A percentile compares a stretch with the other conserved stretches of the same genome.
Conservation (phyloP, 1,140 invertebrate species). For the Laupala kohalensis region DNA sequence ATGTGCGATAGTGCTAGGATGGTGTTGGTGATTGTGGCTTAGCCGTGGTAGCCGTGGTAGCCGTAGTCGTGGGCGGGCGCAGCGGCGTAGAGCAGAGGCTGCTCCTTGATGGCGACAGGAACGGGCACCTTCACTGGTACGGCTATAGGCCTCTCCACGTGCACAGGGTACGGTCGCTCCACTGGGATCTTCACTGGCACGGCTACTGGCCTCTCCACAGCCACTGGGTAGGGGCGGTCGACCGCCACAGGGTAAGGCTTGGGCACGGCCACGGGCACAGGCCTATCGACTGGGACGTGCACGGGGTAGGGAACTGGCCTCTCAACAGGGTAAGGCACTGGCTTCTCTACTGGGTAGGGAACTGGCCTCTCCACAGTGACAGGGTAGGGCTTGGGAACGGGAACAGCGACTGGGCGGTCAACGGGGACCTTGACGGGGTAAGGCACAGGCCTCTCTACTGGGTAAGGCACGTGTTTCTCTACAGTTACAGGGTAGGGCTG, state of each 20-base stretch:
- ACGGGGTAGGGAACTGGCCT: conserved; percentile 3
- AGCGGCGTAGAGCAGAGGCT: neutral
- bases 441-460: conserved; percentile 16
- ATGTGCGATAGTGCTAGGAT: neutral
- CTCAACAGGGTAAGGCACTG: conserved; percentile 9
- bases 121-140: conserved; percentile 1
- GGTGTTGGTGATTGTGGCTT: neutral
- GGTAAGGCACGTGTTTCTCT: conserved; percentile 32
- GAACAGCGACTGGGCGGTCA: conserved; percentile 40
- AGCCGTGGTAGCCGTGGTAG: neutral
- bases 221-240: conserved; percentile 17
- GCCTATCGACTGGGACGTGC: conserved; percentile 7
- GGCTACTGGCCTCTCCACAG: conserved; percentile 36
- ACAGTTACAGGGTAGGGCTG: conserved; percentile 27
- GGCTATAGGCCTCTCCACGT: conserved; percentile 1
- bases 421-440: conserved; percentile 38
- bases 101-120: neutral
- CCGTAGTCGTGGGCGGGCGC: neutral
- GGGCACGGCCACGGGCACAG: conserved; percentile 20
- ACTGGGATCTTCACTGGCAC: conserved; percentile 20
- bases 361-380: conserved; percentile 42
- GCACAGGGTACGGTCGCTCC: conserved; percentile 35
- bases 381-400: conserved; percentile 36
- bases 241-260: conserved; percentile 31
- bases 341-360: conserved; percentile 20